Conservation (phyloP, 2,888 invertebrate species). For the Pristionchus entomophagus region DNA sequence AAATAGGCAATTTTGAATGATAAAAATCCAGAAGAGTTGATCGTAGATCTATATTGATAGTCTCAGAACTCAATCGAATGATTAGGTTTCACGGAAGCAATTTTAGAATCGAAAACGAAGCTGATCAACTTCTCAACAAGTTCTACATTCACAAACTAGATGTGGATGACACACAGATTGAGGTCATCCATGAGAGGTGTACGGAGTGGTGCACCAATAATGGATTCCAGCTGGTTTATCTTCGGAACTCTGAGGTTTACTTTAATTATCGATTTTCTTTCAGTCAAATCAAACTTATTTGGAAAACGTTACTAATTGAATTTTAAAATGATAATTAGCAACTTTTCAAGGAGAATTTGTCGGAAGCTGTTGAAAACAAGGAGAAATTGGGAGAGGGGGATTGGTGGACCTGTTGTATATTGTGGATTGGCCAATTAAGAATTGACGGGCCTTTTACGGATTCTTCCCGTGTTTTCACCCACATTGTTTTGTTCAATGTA, state of each 20-base stretch:
- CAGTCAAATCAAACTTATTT: too few species aligned
- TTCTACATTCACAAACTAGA: neutral
- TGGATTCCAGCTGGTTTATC: conserved; percentile 19
- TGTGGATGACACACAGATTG: neutral
- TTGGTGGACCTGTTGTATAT: conserved; percentile 54
- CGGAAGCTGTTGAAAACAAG: conserved; percentile 44
- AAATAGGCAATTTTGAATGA: too few species aligned
- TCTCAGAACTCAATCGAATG: too few species aligned
- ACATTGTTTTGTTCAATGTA: too few species aligned
- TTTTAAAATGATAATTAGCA: neutral
- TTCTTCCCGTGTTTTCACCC: neutral
- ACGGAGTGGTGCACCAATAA: conserved; percentile 45
- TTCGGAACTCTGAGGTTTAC: neutral
- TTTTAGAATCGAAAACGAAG: neutral
- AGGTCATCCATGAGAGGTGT: neutral
- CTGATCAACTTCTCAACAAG: conserved; percentile 16
- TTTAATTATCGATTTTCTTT: too few species aligned
- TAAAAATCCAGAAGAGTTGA: too few species aligned
- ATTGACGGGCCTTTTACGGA: neutral
- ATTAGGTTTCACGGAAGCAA: too few species aligned
- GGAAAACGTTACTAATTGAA: neutral
- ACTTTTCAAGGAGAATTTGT: conserved; percentile 42
- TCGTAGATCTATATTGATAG: too few species aligned
- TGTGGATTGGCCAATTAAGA: conserved; percentile 55
- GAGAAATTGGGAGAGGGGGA: conserved; percentile 54